phyloP scores from a whole-genome alignment of 2,113 vertebrate species.

The Crotalus tigris region DNA sequence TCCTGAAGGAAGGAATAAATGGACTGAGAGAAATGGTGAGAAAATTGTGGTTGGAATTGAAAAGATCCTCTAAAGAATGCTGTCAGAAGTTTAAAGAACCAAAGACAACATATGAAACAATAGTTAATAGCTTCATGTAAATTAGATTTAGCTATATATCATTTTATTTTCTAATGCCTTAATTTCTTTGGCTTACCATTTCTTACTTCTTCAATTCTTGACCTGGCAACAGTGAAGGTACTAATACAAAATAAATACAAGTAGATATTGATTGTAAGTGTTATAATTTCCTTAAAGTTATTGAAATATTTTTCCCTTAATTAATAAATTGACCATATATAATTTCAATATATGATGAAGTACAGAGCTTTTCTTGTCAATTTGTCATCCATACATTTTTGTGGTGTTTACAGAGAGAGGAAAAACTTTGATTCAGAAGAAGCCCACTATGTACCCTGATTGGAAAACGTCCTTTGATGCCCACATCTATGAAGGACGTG shows the following conservation, averaged over 20 bases:
- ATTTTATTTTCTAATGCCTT: neutral
- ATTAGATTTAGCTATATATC: neutral
- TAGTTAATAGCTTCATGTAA: neutral
- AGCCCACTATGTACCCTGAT: conserved; percentile 96
- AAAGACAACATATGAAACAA: neutral
- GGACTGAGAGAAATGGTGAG: neutral
- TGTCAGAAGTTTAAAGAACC: neutral
- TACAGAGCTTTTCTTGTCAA: neutral
- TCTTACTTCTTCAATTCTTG: neutral
- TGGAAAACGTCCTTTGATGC: conserved; percentile 94
- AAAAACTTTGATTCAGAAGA: conserved; percentile 92
- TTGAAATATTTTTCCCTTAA: neutral
- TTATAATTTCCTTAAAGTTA: neutral
- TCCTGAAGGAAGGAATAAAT: neutral
- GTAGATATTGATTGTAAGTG: neutral
- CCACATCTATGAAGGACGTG: conserved; percentile 94
- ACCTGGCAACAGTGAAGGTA: neutral
- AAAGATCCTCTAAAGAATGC: neutral
- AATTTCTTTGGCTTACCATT: neutral
- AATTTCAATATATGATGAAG: neutral
- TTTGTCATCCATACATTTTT: neutral
- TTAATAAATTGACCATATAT: neutral
- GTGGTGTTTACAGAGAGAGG: conserved; percentile 81
- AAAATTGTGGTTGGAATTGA: neutral
- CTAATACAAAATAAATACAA: neutral